Evolutionary conservation across 1,140 invertebrate genomes (phyloP).

Genomic region (Drosophila grimshawi): DNA sequence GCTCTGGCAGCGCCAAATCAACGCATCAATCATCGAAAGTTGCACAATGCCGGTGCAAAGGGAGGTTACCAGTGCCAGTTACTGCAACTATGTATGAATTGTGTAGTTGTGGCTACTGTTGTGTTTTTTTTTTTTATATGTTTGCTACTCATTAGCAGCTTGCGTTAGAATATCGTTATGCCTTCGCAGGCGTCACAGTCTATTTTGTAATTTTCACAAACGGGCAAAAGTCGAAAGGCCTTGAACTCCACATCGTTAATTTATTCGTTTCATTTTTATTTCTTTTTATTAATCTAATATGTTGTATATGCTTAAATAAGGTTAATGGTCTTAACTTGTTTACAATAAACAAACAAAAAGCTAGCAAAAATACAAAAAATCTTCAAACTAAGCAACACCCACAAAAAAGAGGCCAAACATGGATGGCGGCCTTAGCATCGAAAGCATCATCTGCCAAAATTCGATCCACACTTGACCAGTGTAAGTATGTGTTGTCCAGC

Average conservation of each 20-base stretch:
- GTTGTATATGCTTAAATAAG: constrained; percentile 54
- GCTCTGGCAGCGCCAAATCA: constrained; percentile 63
- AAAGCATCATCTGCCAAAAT: constrained; percentile 51
- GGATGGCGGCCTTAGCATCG: constrained; percentile 54
- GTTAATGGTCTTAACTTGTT: constrained; percentile 68
- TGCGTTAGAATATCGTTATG: constrained; percentile 44
- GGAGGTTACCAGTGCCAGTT: constrained; percentile 22
- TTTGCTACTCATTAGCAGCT: constrained; percentile 33
- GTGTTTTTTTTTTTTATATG: background rate
- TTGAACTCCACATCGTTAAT: constrained; percentile 56
- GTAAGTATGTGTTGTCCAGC: constrained; percentile 34
- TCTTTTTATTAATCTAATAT: constrained; percentile 32
- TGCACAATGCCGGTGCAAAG: constrained; percentile 50
- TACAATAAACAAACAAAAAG: constrained; percentile 62
- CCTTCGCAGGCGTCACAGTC: constrained; percentile 15
- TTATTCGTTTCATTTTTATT: background rate
- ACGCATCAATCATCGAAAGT: constrained; percentile 72
- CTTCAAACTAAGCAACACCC: constrained; percentile 58
- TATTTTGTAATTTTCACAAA: constrained; percentile 47
- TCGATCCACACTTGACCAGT: constrained; percentile 50
- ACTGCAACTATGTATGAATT: constrained; percentile 43
- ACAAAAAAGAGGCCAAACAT: constrained; percentile 61
- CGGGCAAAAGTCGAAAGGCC: constrained; percentile 44
- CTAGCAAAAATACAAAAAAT: constrained; percentile 44
- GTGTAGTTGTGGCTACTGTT: background rate